These are phyloP conservation scores for Drosophila ficusphila DNA, from an alignment of 1,140 invertebrate species.

Conservation along the genomic window DNA sequence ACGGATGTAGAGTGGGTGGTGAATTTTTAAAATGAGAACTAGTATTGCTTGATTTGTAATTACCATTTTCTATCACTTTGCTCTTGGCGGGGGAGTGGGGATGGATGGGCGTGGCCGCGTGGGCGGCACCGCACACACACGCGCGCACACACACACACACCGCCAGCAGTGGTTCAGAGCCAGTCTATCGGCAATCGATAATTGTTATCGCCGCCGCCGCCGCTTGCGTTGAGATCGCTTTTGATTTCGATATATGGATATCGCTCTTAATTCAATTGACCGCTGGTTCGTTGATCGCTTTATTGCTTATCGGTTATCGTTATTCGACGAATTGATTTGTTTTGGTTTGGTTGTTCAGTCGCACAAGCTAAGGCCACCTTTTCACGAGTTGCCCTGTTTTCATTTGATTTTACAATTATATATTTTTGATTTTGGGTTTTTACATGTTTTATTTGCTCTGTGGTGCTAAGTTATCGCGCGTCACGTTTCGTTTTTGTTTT, in stretches of 20 bases:
- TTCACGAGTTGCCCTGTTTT: slow-evolving; percentile 67
- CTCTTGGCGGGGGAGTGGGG: slow-evolving; percentile 63
- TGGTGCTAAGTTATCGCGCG: slow-evolving; percentile 31
- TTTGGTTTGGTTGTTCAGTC: slow-evolving; percentile 63
- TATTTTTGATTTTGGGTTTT: slow-evolving; percentile 20
- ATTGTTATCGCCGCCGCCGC: slow-evolving; percentile 34
- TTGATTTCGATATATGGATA: slow-evolving; percentile 1
- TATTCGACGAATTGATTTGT: slow-evolving; percentile 38
- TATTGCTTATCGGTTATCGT: slow-evolving; percentile 46
- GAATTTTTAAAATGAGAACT: slow-evolving; percentile 49
- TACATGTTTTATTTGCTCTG: slow-evolving; percentile 13
- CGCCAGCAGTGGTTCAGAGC: slow-evolving; percentile 52
- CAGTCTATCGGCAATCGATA: slow-evolving; percentile 43
- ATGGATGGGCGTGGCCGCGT: slow-evolving; percentile 70
- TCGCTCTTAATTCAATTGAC: slow-evolving; percentile 36
- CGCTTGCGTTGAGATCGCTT: slow-evolving; percentile 32
- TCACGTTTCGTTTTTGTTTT: slow-evolving; percentile 34
- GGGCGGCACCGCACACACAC: slow-evolving; percentile 54
- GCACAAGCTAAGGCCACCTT: slow-evolving; percentile 76
- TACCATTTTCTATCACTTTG: slow-evolving; percentile 84
- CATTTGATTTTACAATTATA: slow-evolving; percentile 40
- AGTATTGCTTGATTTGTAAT: slow-evolving; percentile 78
- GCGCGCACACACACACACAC: slow-evolving; percentile 73
- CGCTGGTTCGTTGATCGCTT: slow-evolving; percentile 42
- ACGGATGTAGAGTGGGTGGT: slow-evolving; percentile 30